These are phyloP conservation scores for Aurelia sp. DNA, from an alignment of 30 jellyfish, hydroid and myxozoan genomes.

Conservation along the genomic window DNA sequence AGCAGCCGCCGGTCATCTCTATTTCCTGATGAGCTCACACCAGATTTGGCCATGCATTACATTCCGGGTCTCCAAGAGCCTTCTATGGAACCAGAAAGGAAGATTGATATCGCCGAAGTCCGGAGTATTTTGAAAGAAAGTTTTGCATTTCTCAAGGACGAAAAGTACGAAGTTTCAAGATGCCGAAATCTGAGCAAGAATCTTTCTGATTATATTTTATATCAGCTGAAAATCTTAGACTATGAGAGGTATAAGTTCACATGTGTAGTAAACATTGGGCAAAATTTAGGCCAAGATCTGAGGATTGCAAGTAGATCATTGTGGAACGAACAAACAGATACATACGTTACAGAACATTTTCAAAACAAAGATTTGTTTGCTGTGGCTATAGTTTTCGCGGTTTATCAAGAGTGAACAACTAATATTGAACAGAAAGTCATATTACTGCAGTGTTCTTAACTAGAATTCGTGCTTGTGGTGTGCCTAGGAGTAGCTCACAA, in stretches of 20 bases:
- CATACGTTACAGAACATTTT: slow-evolving; percentile 53
- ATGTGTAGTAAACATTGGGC: slow-evolving; percentile 80
- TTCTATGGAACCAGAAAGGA: slow-evolving; percentile 67
- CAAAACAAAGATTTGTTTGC: slow-evolving; percentile 72
- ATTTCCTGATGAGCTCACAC: slow-evolving; percentile 46
- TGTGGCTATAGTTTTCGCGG: slow-evolving; percentile 75
- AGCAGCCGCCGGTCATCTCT: slow-evolving; percentile 59
- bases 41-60: slow-evolving; percentile 64
- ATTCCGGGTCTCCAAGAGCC: slow-evolving; percentile 68
- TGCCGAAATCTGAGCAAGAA: slow-evolving; percentile 74
- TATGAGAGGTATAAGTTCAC: slow-evolving; percentile 65
- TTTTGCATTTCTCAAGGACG: slow-evolving; percentile 53
- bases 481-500: too few species aligned
- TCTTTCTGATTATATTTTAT: slow-evolving; percentile 74
- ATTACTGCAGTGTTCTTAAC: too few species aligned
- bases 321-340: slow-evolving; percentile 80
- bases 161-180: slow-evolving; percentile 47
- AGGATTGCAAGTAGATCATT: slow-evolving; percentile 70
- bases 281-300: slow-evolving; percentile 75
- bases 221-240: slow-evolving; percentile 65
- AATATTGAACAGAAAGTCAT: too few species aligned
- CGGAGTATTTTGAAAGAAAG: slow-evolving; percentile 48
- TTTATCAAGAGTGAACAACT: slow-evolving; percentile 53
- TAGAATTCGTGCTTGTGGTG: too few species aligned
- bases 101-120: slow-evolving; percentile 34